Base-by-base conservation (phyloP, 1,140 invertebrate genomes). In the Drosophila setifemur region DNA sequence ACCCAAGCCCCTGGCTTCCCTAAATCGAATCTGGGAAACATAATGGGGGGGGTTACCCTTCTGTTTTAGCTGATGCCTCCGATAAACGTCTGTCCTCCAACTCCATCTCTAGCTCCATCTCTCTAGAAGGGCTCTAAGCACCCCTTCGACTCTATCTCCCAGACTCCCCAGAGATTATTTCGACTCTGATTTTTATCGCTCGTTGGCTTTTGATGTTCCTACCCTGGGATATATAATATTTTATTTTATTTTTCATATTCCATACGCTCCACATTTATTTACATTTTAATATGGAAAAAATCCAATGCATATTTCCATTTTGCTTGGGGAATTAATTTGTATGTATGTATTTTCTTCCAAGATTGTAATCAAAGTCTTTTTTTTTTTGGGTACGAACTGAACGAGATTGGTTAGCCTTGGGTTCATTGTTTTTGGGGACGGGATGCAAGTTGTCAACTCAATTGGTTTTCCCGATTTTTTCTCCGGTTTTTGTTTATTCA, bases 321-420 rank as follows among this genome's bases (percentile, higher is more conserved):
- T 75, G 60, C 35, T 74, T 79, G 45, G 79, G 81, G 79, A 79
- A 85, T 79, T 64, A 71, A 70, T 64, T 68, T 67, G 26, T 37
- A 55, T 47, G 19, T 11, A 3, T 40, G 50, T 57, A 14, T 31
- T 67, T 55, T 42, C 35, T 18, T 31, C 37, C 37, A 52, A 68
- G 81, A 79, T 85, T 73, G 28, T 54, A 60, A 85, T 85, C 79
- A 52, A 67, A 75, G 71, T 79, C 70, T 79, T 79, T 74, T 86
- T 52, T 14, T 48, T 86, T 52, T 14, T 48, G 21, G 8, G n/a
- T 16, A 12, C 18, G 18, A 14, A 44, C 49, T 50, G 31, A 35
- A 19, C 55, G 48, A 44, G 50, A 48, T 2, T 8, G n/a, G 16
- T 12, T 35, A n/a, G n/a, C n/a, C n/a, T 35, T 69, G 35, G 50